Conservation (phyloP, 2,113 vertebrate species). For the Saccopteryx bilineata region DNA sequence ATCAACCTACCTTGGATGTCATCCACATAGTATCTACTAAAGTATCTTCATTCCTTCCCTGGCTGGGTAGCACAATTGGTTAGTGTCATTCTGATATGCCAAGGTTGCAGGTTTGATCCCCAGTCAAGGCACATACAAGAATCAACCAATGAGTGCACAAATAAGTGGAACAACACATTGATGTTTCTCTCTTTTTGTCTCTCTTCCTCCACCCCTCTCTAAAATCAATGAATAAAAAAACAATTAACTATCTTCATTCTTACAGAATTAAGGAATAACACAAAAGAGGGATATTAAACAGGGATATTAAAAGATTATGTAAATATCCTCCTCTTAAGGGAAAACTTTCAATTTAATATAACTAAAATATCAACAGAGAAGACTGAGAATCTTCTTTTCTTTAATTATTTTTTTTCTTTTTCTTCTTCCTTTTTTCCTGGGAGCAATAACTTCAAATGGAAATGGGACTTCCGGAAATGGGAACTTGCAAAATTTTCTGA, state of each 20-base stretch:
- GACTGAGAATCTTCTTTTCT: neutral
- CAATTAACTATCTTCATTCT: neutral
- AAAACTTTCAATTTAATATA: neutral
- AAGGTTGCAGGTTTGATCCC: too few species aligned
- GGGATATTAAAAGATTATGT: neutral
- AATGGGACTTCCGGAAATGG: slow-evolving; percentile 38
- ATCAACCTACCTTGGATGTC: neutral
- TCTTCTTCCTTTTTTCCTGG: too few species aligned
- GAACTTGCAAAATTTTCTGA: neutral
- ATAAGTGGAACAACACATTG: too few species aligned
- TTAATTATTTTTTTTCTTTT: neutral
- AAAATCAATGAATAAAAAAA: too few species aligned
- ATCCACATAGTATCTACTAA: slow-evolving; percentile 22
- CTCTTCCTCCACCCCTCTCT: too few species aligned
- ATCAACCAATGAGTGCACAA: too few species aligned
- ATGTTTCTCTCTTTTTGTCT: too few species aligned
- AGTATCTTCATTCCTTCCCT: neutral
- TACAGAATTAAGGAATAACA: slow-evolving; percentile 24
- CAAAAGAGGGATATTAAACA: neutral
- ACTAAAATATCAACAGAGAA: neutral
- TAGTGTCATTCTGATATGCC: too few species aligned
- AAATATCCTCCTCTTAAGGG: neutral
- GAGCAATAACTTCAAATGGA: neutral
- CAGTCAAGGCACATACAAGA: too few species aligned
- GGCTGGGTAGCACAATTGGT: too few species aligned